Base-by-base conservation (phyloP, 2,888 invertebrate genomes). In the Cephus rjabovi region DNA sequence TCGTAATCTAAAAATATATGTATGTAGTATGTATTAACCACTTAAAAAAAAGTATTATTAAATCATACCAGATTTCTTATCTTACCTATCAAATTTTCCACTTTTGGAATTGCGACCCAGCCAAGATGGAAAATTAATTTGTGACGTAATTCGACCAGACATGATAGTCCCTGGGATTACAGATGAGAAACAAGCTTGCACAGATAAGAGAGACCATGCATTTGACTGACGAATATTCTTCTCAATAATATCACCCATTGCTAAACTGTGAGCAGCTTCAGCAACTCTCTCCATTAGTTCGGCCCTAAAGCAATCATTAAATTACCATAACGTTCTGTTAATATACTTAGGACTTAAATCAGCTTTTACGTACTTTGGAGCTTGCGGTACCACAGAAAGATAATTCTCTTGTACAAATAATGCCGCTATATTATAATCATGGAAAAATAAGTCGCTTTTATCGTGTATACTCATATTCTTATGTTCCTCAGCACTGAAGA, bases 341-440 rank as follows among this genome's bases (percentile, higher is more conserved):
- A 15, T 15, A 40, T 15, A 15, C 40, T 6, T 15, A 15, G 15
- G 15, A 15, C 15, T 15, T 15, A 15, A 40, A 12, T 70, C 30
- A 70, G 70, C 30, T n/a, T 33, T 34, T 78, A 91, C 92, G 91
- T 92, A 96, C 96, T 94, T 95, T 35, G 95, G 94, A 79, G 95
- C 95, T 79, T 94, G 94, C 0, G 98, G 98, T n/a, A 93, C 91
- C 1, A 97, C 97, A 83, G 94, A 94, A 31, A 97, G 92, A 92
- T 99, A 99, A 92, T 99, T 99, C 91, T 99, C 99, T 87, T 99
- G 98, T 0, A 99, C 98, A 92, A 99, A 99, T 23, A 99, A 93
- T 1, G 99, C 98, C n/a, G 96, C 96, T 82, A 99, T 94, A 87
- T 96, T 97, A 92, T 99, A 99, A 93, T 99, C 99, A 88, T 97